Base-by-base conservation (phyloP, 1,140 invertebrate genomes). In the Apis mellifera region DNA sequence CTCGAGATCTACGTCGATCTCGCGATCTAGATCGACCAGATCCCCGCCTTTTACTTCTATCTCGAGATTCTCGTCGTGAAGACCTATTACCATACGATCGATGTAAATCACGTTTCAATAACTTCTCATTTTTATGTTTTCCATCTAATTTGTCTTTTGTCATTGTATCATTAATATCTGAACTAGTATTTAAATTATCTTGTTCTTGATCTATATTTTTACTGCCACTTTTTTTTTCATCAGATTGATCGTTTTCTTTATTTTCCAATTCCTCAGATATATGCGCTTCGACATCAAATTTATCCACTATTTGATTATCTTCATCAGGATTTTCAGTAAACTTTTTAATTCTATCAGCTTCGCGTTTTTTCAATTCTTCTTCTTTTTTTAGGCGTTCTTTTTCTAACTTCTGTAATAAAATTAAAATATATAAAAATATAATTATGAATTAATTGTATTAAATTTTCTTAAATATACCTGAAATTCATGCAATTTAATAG, bases 401-500 rank as follows among this genome's bases (percentile, higher is more conserved):
- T 92, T 96, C 96, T 65, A 96, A 94, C 92, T 96, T 95, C 94
- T 96, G 68, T 9, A 85, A 85, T 54, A 68, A 77, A 84, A 71
- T 52, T 32, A 52, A n/a, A 54, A 81, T 5, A 52, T 17, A 54
- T 23, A 15, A n/a, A 62, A 54, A 15, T n/a, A 60, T 55, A n/a
- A 68, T 74, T 85, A 78, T 17, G 7, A 60, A n/a, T 23, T 26
- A 50, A 26, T 74, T 15, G 3, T 8, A 42, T 13, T 77, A 50
- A 26, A 1, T 0, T 23, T 19, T 17, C 17, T 59, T 69, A 62
- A 75, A 60, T 71, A 84, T 91, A 96, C 96, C 94, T 98, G 96
- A 89, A 97, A 96, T 90, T 98, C 97, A 9, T 97, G 96, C 2
- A 97, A 93, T 90, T 97, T 97, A 55, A 98, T 97, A 64, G 97